A percentile compares a stretch with the other conserved stretches of the same genome.
phyloP scores from a whole-genome alignment of 2,113 vertebrate genomes.

The Oncorhynchus clarkii region DNA sequence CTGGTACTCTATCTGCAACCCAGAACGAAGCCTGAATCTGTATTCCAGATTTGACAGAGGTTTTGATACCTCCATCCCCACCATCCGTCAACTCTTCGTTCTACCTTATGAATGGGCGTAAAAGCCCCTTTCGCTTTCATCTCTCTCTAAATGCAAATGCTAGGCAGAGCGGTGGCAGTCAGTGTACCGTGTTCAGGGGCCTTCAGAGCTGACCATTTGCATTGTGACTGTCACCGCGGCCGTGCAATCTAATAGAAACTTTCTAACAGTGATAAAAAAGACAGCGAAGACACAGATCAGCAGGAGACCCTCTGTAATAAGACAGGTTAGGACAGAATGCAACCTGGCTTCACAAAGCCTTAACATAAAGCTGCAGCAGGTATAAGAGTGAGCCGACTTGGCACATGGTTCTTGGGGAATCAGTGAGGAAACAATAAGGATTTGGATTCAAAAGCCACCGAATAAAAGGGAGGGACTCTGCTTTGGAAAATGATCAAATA shows the following conservation, averaged over 20 bases:
- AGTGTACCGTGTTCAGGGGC: slow-evolving; percentile 9
- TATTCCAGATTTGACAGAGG: background rate
- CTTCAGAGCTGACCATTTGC: background rate
- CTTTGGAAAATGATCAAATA: too few relatives aligned
- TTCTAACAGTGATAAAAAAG: background rate
- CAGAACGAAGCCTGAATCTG: slow-evolving; percentile 13
- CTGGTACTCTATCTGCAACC: background rate
- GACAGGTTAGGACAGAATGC: too few relatives aligned
- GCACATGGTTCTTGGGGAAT: too few relatives aligned
- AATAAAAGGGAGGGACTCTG: too few relatives aligned
- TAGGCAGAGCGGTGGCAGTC: slow-evolving; percentile 27
- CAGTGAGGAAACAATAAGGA: too few relatives aligned
- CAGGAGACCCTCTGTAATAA: too few relatives aligned
- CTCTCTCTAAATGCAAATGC: slow-evolving; percentile 54
- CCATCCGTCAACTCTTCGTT: slow-evolving; percentile 8
- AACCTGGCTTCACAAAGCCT: too few relatives aligned
- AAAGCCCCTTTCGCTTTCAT: slow-evolving; percentile 40
- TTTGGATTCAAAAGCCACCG: too few relatives aligned
- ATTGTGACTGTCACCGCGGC: background rate
- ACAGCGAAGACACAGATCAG: background rate
- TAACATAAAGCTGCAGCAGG: too few relatives aligned
- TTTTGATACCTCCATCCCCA: slow-evolving; percentile 7
- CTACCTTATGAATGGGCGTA: slow-evolving; percentile 31
- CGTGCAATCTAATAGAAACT: background rate
- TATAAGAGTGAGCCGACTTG: too few relatives aligned